phyloP scores from a whole-genome alignment of 2,888 invertebrate genomes.

The Meta bourneti region DNA sequence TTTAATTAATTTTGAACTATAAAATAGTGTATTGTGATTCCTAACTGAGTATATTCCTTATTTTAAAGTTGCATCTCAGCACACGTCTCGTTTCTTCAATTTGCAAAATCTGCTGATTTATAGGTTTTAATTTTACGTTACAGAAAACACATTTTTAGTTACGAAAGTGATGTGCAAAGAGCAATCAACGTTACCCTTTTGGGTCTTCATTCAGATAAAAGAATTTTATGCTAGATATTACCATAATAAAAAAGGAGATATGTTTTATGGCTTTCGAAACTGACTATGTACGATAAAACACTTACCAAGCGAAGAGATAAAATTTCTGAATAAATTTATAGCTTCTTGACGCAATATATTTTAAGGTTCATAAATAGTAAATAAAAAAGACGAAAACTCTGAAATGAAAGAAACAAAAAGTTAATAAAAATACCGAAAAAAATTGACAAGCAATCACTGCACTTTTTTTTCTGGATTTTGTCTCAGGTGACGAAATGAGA shows the following conservation, averaged over 20 bases:
- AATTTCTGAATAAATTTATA: constrained; percentile 23
- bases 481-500: constrained; percentile 7
- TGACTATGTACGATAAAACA: background rate
- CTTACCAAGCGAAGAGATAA: background rate
- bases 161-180: no score
- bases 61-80: no score
- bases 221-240: background rate
- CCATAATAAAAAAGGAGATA: background rate
- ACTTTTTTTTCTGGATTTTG: background rate
- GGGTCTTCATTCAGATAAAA: background rate
- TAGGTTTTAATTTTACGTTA: no score
- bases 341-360: constrained; percentile 1
- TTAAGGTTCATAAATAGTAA: background rate
- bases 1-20: no score
- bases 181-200: no score
- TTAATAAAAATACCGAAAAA: background rate
- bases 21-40: no score
- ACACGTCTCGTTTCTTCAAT: no score
- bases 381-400: background rate
- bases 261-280: background rate
- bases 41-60: no score
- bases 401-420: background rate
- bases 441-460: background rate
- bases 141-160: no score
- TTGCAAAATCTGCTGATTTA: no score